These are phyloP conservation scores for Luperina testacea DNA, from an alignment of 2,888 invertebrate genomes.

Conservation along the genomic window DNA sequence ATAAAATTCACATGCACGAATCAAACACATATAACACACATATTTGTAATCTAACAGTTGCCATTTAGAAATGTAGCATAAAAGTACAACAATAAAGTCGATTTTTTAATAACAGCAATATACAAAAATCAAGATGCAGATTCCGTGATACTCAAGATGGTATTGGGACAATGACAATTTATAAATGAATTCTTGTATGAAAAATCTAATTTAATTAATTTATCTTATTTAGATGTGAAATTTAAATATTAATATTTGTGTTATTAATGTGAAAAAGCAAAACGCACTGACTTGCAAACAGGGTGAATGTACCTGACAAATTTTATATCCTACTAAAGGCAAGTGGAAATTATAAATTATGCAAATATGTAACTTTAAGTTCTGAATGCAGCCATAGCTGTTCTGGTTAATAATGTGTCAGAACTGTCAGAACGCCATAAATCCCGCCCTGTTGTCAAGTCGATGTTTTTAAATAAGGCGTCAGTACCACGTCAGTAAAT, in stretches of 20 bases:
- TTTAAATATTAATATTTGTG: not conserved
- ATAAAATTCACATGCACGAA: not conserved
- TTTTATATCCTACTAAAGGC: no score
- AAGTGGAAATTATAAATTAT: not conserved
- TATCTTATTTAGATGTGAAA: not conserved
- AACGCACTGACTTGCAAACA: not conserved
- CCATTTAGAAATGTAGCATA: not conserved
- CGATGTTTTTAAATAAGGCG: not conserved
- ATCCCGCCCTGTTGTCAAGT: not conserved
- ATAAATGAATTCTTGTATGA: not conserved
- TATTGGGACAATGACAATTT: not conserved
- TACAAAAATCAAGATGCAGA: not conserved
- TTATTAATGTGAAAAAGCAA: not conserved
- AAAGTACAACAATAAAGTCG: not conserved
- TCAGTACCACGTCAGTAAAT: not conserved
- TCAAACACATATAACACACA: no score
- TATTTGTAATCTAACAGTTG: not conserved
- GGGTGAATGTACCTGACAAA: no score
- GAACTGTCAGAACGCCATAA: not conserved
- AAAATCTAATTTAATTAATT: not conserved
- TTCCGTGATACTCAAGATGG: no score
- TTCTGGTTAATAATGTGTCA: not conserved
- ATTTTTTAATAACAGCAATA: not conserved
- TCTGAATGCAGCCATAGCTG: no score
- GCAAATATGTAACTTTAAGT: not conserved